Base-by-base conservation (phyloP, 1,140 invertebrate species). In the Brachionus angularis region DNA sequence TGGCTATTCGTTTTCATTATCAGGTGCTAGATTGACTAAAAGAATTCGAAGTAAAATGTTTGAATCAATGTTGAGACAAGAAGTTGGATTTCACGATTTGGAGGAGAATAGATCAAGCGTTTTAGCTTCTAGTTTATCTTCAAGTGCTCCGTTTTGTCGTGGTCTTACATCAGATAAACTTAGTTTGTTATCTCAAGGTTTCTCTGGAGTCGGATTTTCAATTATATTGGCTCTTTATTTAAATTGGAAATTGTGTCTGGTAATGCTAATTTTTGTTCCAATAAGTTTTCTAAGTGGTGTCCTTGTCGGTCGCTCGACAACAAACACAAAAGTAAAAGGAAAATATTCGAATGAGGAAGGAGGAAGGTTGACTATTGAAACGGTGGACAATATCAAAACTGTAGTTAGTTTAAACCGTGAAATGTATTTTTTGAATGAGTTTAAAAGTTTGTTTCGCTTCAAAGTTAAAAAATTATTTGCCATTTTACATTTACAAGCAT, bases 211-310 rank as follows among this genome's bases (percentile, higher is more conserved):
- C 16, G 87, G 87, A 7, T 76, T 92, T 7, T 79, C 87, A 5
- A 1, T 85, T 90, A 75, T 89, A 1, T 85, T 91, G 76, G 89
- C 5, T 86, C 93, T 44, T 39, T 76, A 86, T 18, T 87, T 86
- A 74, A 89, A 89, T 72, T 93, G 91, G 90, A 85, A 89, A 77
- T 80, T 93, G 3, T 88, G 91, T 2, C 79, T 91, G 1, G 85
- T 92, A 12, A 90, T 91, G 73, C 77, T 93, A 21, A 84, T 86
- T 33, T 86, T 89, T 10, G 84, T 89, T 39, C 91, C 91, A 0
- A 76, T 85, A 16, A 79, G 84, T 16, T 75, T 79, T 21, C 16
- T 79, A 5, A 76, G 77, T 53, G 87, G 91, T n/a, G 34, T 71
- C 18, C 55, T 71, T 8, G 34, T 42, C 29, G 53, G 49, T n/a